phyloP scores from a whole-genome alignment of 2,113 vertebrate species.

The Falcunculus frontatus region DNA sequence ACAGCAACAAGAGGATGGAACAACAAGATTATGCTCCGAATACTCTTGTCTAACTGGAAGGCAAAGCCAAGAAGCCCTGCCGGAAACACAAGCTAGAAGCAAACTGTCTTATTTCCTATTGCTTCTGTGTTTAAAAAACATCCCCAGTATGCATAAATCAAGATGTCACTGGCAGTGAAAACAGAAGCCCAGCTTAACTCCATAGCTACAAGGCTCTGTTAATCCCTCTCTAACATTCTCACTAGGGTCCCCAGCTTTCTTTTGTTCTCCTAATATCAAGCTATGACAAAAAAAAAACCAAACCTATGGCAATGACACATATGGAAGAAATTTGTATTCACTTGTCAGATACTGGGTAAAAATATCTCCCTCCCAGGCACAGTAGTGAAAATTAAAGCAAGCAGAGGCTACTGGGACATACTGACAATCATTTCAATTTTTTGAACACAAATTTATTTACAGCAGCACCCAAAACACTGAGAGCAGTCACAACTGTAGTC shows the following conservation, averaged over 20 bases:
- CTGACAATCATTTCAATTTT: not conserved
- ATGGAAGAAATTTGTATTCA: not conserved
- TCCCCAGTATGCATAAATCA: constrained; percentile 52
- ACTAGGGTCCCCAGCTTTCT: not conserved
- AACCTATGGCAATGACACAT: not conserved
- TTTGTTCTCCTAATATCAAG: constrained; percentile 21
- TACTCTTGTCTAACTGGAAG: not conserved
- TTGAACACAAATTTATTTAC: not conserved
- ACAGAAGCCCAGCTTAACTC: constrained; percentile 50
- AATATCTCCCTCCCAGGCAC: not conserved
- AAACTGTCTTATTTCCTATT: constrained; percentile 34
- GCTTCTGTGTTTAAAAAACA: constrained; percentile 50
- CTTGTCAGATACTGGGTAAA: not conserved
- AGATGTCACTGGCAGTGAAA: constrained; percentile 35
- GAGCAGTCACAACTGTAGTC: not conserved
- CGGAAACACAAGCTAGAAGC: constrained; percentile 20
- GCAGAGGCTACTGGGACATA: not conserved
- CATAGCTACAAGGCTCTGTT: constrained; percentile 52
- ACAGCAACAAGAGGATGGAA: not conserved
- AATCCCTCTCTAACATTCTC: constrained; percentile 34
- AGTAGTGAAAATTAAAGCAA: not conserved
- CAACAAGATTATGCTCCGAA: not conserved
- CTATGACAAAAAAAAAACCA: not conserved
- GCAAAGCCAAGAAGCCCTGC: constrained; percentile 15
- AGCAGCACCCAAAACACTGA: not conserved